Evolutionary conservation across 2,113 vertebrate species (phyloP).

Genomic region (Boleophthalmus pectinirostris): DNA sequence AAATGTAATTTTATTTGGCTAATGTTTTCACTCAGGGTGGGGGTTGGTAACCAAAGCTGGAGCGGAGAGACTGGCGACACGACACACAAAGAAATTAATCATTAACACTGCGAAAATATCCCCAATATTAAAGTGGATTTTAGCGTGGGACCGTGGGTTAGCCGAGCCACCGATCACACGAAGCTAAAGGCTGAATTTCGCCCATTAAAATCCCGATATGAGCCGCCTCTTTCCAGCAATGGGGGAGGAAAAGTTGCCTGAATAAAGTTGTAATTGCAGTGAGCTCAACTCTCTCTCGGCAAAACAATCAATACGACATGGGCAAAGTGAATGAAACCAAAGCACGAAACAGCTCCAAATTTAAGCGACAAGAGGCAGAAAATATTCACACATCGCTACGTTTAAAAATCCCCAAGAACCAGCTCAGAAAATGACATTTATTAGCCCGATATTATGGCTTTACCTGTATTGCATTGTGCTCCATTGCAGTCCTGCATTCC

Average conservation of each 20-base stretch:
- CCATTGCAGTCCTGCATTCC: constrained; percentile 84
- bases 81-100: constrained; percentile 85
- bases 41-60: constrained; percentile 64
- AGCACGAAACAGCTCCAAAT: constrained; percentile 4
- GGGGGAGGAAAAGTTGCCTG: constrained; percentile 58
- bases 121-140: constrained; percentile 64
- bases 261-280: constrained; percentile 74
- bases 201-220: constrained; percentile 22
- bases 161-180: constrained; percentile 6
- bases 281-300: constrained; percentile 53
- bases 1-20: constrained; percentile 46
- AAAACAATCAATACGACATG: constrained; percentile 75
- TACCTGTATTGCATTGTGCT: constrained; percentile 85
- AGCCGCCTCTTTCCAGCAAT: constrained; percentile 16
- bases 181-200: constrained; percentile 2
- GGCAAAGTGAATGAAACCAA: constrained; percentile 45
- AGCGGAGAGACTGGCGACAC: constrained; percentile 69
- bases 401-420: neutral
- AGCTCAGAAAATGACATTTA: constrained; percentile 17
- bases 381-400: constrained; percentile 32
- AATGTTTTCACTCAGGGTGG: constrained; percentile 63
- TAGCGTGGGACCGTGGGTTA: constrained; percentile 15
- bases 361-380: constrained; percentile 8
- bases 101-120: constrained; percentile 75
- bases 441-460: constrained; percentile 60